A percentile compares a stretch with the other conserved stretches of the same genome.
phyloP scores from a whole-genome alignment of 2,888 invertebrate species.

The Prionchulus punctatus region DNA sequence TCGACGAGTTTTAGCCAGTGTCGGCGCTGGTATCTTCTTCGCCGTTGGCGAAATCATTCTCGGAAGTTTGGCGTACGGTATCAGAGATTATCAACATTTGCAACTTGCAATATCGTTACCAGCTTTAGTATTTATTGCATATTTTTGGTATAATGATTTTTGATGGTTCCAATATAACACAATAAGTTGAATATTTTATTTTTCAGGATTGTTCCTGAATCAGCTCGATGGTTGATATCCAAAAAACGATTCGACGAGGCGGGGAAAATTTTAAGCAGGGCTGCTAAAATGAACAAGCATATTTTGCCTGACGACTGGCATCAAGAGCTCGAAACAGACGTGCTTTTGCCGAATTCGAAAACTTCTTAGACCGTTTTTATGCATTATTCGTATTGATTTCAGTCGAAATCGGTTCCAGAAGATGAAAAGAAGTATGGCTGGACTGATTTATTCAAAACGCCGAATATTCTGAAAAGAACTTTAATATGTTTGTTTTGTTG shows the following conservation, averaged over 20 bases:
- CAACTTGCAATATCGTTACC: constrained; percentile 27
- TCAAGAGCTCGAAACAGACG: neutral
- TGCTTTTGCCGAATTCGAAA: too few relatives aligned
- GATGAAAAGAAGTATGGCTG: too few relatives aligned
- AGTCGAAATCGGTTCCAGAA: too few relatives aligned
- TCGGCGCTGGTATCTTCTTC: constrained; percentile 34
- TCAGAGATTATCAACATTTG: constrained; percentile 27
- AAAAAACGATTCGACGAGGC: constrained; percentile 21
- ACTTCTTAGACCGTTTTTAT: too few relatives aligned
- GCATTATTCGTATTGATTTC: too few relatives aligned
- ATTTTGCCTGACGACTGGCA: constrained; percentile 15
- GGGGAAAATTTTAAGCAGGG: constrained; percentile 20
- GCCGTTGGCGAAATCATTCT: constrained; percentile 30
- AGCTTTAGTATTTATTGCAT: constrained; percentile 24
- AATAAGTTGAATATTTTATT: neutral
- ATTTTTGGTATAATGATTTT: constrained; percentile 31
- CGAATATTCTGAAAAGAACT: neutral
- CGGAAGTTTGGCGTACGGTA: constrained; percentile 26
- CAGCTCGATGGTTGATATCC: constrained; percentile 26
- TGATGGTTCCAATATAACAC: constrained; percentile 2
- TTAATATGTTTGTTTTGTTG: neutral
- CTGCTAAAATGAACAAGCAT: constrained; percentile 23
- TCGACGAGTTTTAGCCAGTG: constrained; percentile 33
- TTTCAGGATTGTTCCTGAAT: constrained; percentile 17
- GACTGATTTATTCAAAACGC: too few relatives aligned